Conservation (phyloP, 2,797 vertebrate genomes). For the Picus viridis region DNA sequence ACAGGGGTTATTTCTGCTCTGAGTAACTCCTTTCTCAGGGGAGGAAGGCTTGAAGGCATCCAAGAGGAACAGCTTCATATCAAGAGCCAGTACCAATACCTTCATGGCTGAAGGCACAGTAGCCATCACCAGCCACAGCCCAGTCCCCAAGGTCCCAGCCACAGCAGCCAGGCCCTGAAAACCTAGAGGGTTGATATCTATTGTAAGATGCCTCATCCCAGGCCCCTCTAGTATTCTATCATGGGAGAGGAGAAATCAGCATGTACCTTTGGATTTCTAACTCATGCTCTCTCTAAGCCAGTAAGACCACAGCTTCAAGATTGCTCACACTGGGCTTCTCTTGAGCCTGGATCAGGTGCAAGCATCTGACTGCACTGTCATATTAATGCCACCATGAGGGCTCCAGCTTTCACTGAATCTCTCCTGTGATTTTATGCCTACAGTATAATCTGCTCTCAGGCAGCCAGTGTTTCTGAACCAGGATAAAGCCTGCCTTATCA, state of each 20-base stretch:
- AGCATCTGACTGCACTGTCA: background rate
- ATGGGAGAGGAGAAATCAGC: background rate
- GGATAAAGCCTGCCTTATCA: background rate
- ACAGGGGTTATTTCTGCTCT: slow-evolving; percentile 35
- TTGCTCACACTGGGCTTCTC: background rate
- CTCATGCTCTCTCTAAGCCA: background rate
- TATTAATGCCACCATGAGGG: background rate
- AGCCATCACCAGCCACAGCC: background rate
- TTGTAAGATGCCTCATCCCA: background rate
- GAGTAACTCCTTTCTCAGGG: slow-evolving; percentile 24
- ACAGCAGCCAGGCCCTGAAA: background rate
- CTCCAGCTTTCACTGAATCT: background rate
- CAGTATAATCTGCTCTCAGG: background rate
- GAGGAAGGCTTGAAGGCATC: background rate
- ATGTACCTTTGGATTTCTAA: background rate
- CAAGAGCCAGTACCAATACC: background rate
- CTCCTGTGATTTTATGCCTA: background rate
- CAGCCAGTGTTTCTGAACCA: background rate
- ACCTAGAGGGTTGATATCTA: background rate
- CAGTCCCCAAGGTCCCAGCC: background rate
- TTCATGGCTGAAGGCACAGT: background rate
- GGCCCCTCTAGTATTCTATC: background rate
- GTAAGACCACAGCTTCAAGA: background rate
- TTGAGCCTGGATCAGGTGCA: background rate
- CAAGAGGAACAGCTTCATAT: background rate